These are phyloP conservation scores for Leucozona laternaria DNA, from an alignment of 2,888 invertebrate species.

Conservation along the genomic window DNA sequence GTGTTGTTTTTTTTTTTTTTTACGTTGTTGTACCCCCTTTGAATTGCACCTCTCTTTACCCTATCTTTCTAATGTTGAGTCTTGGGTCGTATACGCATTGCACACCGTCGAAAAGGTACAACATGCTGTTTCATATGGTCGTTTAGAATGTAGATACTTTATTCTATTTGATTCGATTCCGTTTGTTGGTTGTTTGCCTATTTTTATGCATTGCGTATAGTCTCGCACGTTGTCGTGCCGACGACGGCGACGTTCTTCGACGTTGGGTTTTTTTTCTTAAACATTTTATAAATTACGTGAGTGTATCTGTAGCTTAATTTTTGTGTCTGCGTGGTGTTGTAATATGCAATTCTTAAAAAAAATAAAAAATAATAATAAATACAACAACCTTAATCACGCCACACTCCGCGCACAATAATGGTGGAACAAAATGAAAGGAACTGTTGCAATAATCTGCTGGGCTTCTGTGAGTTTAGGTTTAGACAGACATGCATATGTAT, in stretches of 20 bases:
- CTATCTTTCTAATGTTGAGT: not conserved
- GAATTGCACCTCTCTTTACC: constrained; percentile 2
- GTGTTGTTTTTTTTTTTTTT: not conserved
- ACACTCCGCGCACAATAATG: constrained; percentile 32
- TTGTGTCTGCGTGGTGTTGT: constrained; percentile 12
- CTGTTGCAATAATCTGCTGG: constrained; percentile 51
- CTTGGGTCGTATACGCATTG: constrained; percentile 30
- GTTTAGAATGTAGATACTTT: constrained; percentile 44
- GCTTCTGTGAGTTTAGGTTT: constrained; percentile 49
- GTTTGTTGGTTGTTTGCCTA: constrained; percentile 57
- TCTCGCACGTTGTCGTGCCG: constrained; percentile 49
- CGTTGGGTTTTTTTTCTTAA: not conserved
- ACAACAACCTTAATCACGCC: constrained; percentile 43
- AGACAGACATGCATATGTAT: not conserved
- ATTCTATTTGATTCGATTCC: constrained; percentile 48
- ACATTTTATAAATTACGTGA: constrained; percentile 15
- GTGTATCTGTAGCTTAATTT: constrained; percentile 41
- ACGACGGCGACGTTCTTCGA: constrained; percentile 36
- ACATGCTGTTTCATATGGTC: constrained; percentile 40
- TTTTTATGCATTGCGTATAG: constrained; percentile 73
- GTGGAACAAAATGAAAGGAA: constrained; percentile 55
- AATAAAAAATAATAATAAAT: constrained; percentile 25
- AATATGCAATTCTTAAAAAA: constrained; percentile 65
- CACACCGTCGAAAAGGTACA: constrained; percentile 45
- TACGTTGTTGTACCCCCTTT: not conserved